A percentile compares a stretch with the other conserved stretches of the same genome.
Evolutionary conservation across 2,888 invertebrate species (phyloP).

Genomic region (Oscheius sp.): DNA sequence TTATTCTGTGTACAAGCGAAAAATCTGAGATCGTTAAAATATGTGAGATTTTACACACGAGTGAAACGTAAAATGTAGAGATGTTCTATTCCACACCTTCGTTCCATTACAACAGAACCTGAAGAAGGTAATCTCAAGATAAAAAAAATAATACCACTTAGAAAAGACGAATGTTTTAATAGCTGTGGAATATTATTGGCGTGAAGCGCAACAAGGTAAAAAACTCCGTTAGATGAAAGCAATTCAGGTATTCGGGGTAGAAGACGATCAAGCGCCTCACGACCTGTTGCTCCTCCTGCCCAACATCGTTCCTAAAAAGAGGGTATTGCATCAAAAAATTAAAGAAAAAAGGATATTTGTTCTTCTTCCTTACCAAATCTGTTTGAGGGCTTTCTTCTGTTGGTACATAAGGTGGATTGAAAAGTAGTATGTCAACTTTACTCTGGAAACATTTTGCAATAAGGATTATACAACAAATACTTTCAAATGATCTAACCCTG

Average conservation of each 20-base stretch:
- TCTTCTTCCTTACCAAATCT: constrained; percentile 35
- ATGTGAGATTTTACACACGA: background rate
- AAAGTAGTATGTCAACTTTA: constrained; percentile 83
- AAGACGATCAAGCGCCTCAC: constrained; percentile 79
- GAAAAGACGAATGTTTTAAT: constrained; percentile 54
- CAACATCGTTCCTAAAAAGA: constrained; percentile 70
- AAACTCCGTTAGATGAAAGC: constrained; percentile 72
- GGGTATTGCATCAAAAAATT: background rate
- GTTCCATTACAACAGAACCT: constrained; percentile 77
- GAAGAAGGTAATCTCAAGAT: background rate
- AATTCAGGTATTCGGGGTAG: constrained; percentile 73
- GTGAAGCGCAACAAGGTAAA: constrained; percentile 87
- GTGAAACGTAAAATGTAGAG: constrained; percentile 82
- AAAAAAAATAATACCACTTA: constrained; percentile 26
- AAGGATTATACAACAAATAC: constrained; percentile 6
- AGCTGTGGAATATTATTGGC: constrained; percentile 81
- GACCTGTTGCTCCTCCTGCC: constrained; percentile 75
- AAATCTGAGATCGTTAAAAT: background rate
- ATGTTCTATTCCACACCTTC: constrained; percentile 86
- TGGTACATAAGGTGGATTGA: constrained; percentile 97
- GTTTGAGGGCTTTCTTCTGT: constrained; percentile 57
- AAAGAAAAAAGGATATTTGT: background rate
- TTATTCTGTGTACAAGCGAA: background rate
- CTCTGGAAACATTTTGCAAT: constrained; percentile 48
- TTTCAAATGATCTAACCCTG: constrained; percentile 38